A percentile compares a stretch with the other conserved stretches of the same genome.
These are phyloP conservation scores for Phlogophora meticulosa DNA, from an alignment of 2,888 invertebrate genomes.

Conservation along the genomic window DNA sequence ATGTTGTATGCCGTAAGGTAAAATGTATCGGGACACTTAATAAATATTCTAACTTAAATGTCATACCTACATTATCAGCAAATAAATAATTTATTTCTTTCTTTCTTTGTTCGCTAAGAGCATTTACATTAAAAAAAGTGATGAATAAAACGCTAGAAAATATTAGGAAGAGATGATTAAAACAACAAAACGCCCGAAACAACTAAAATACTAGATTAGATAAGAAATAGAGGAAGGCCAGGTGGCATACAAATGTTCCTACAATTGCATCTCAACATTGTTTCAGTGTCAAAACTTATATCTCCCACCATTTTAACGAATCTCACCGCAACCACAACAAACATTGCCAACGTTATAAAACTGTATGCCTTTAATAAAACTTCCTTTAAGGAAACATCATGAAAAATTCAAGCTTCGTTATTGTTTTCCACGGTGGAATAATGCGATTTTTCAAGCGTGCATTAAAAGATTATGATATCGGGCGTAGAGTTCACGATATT, in stretches of 20 bases:
- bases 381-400: constrained; percentile 27
- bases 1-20: too few species aligned
- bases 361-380: constrained; percentile 29
- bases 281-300: background rate
- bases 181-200: background rate
- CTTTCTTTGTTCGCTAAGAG: too few species aligned
- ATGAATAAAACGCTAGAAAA: background rate
- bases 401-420: constrained; percentile 51
- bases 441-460: constrained; percentile 43
- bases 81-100: too few species aligned
- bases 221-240: too few species aligned
- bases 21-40: too few species aligned
- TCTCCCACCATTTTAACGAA: background rate
- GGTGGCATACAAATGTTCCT: background rate
- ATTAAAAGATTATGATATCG: constrained; percentile 57
- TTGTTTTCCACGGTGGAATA: constrained; percentile 35
- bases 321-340: constrained; percentile 6
- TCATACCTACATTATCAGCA: too few species aligned
- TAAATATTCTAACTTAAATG: too few species aligned
- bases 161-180: background rate
- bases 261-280: background rate
- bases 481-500: constrained; percentile 44
- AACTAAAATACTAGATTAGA: too few species aligned
- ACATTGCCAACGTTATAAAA: constrained; percentile 19
- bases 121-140: too few species aligned